Percentiles rank a stretch among this genome's conserved stretches.
Evolutionary conservation across 2,888 invertebrate genomes (phyloP).

Genomic region (Thymelicus sylvestris): DNA sequence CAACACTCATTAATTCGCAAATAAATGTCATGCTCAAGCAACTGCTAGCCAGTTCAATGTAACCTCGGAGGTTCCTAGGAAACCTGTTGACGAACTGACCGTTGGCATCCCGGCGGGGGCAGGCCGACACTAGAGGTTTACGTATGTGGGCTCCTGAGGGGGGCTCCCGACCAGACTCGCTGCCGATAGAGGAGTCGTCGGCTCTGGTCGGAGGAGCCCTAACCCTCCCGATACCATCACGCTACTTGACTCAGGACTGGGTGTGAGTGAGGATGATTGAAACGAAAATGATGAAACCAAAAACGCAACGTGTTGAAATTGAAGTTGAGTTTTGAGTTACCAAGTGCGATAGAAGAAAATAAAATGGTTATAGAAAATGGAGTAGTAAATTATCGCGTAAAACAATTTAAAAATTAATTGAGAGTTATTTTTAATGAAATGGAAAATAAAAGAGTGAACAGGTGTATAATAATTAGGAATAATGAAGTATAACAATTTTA

Average conservation of each 20-base stretch:
- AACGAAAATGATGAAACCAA: background rate
- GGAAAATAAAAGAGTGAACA: constrained; percentile 26
- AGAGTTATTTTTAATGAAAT: background rate
- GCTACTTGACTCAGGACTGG: constrained; percentile 84
- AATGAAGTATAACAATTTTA: too few relatives aligned
- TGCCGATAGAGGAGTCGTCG: constrained; percentile 77
- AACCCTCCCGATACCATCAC: constrained; percentile 81
- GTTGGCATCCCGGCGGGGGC: constrained; percentile 71
- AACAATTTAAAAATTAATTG: background rate
- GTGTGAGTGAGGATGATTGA: background rate
- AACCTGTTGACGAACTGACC: constrained; percentile 63
- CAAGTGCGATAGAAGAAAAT: background rate
- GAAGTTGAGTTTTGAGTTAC: too few relatives aligned
- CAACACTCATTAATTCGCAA: constrained; percentile 27
- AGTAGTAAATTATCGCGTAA: too few relatives aligned
- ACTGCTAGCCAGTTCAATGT: constrained; percentile 23
- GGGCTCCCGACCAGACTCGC: constrained; percentile 83
- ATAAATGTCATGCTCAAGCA: constrained; percentile 36
- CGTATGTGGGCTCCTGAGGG: constrained; percentile 96
- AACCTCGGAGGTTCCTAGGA: constrained; percentile 32
- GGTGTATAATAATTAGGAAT: too few relatives aligned
- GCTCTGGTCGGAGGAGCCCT: constrained; percentile 82
- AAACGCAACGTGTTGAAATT: too few relatives aligned
- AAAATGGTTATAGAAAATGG: background rate
- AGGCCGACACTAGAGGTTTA: constrained; percentile 93